Percentiles rank a stretch among this genome's conserved stretches.
phyloP scores from a whole-genome alignment of 2,888 invertebrate species.

The Protophormia terraenovae region DNA sequence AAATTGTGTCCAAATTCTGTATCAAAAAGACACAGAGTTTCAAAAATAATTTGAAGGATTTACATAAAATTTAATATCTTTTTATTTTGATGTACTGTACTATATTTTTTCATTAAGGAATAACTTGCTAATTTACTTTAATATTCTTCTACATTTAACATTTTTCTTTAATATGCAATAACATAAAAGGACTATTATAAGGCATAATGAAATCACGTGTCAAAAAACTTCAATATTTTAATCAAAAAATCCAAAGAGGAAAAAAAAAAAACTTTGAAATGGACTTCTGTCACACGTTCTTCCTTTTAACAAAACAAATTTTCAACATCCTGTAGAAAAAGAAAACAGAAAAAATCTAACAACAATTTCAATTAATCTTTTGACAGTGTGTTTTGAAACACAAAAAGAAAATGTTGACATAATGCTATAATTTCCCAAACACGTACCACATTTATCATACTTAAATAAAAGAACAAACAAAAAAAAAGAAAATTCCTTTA shows the following conservation, averaged over 20 bases:
- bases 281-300: not conserved
- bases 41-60: no score
- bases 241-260: not conserved
- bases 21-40: no score
- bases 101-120: not conserved
- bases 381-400: not conserved
- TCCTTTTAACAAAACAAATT: not conserved
- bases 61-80: no score
- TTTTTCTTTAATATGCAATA: not conserved
- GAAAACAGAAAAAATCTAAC: no score
- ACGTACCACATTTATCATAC: constrained; percentile 62
- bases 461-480: not conserved
- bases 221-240: not conserved
- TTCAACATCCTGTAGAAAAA: not conserved
- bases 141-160: not conserved
- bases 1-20: no score
- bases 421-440: constrained; percentile 39
- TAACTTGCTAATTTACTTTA: not conserved
- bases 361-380: constrained; percentile 31
- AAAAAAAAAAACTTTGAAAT: not conserved
- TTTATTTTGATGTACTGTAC: no score
- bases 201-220: constrained; percentile 40
- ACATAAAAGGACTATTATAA: not conserved
- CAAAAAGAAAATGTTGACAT: not conserved
- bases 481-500: not conserved